Evolutionary conservation across 2,888 invertebrate genomes (phyloP).

Genomic region (Lithophane semibrunnea): DNA sequence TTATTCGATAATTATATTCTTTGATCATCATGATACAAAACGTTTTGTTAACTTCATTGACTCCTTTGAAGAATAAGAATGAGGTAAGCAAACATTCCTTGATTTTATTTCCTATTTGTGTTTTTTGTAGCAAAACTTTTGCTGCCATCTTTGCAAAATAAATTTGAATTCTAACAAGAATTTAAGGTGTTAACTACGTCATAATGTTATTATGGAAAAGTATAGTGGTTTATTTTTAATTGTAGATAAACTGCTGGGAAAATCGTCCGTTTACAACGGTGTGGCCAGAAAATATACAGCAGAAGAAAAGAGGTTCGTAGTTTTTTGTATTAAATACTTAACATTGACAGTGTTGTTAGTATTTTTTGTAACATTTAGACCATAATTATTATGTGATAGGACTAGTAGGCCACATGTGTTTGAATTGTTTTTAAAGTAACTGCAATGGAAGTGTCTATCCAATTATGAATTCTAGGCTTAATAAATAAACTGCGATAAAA

Average conservation of each 20-base stretch:
- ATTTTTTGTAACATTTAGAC: background rate
- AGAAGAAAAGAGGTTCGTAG: constrained; percentile 71
- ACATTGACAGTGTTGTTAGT: background rate
- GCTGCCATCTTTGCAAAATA: constrained; percentile 8
- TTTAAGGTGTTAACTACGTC: background rate
- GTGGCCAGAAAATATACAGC: constrained; percentile 71
- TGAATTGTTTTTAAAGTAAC: background rate
- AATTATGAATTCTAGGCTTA: background rate
- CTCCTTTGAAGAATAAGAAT: constrained; percentile 74
- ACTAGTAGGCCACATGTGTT: too few relatives aligned
- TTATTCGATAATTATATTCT: constrained; percentile 16
- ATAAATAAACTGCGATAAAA: background rate
- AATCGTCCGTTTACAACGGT: constrained; percentile 76
- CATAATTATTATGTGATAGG: too few relatives aligned
- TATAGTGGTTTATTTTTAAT: background rate
- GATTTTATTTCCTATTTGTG: background rate
- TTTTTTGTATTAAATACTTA: background rate
- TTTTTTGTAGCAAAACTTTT: background rate
- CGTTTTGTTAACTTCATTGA: constrained; percentile 71
- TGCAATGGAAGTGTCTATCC: background rate
- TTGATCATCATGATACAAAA: constrained; percentile 77
- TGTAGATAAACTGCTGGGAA: constrained; percentile 78
- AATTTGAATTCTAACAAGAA: background rate
- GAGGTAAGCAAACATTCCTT: constrained; percentile 72
- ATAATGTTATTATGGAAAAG: background rate